A percentile compares a stretch with the other conserved stretches of the same genome.
phyloP scores from a whole-genome alignment of 2,797 vertebrate genomes.

The Cuculus canorus region DNA sequence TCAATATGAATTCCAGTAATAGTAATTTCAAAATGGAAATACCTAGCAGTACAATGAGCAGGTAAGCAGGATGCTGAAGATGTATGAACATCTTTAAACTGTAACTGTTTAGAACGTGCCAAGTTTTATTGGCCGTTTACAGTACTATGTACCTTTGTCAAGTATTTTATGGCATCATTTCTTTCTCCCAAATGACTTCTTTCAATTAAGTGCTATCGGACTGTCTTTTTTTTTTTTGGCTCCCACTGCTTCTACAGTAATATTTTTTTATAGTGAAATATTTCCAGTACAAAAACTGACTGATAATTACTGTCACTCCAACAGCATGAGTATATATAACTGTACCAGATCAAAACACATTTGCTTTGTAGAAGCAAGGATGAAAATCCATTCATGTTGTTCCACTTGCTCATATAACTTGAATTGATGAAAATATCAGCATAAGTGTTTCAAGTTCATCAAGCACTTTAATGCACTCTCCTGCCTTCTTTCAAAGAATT shows the following conservation, averaged over 20 bases:
- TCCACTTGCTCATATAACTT: background rate
- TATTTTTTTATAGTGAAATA: background rate
- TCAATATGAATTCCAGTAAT: background rate
- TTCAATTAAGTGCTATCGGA: background rate
- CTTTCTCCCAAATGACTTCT: background rate
- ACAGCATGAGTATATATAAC: background rate
- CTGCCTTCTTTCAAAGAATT: background rate
- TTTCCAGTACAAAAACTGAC: background rate
- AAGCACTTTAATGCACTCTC: background rate
- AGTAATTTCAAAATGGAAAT: background rate
- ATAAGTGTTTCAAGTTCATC: background rate
- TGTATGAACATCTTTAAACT: background rate
- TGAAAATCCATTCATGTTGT: background rate
- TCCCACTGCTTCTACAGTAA: background rate
- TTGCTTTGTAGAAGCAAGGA: background rate
- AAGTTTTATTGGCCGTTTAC: constrained; percentile 10
- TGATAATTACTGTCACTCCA: background rate
- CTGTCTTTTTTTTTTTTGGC: background rate
- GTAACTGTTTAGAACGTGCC: background rate
- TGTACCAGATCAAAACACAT: background rate
- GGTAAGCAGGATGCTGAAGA: background rate
- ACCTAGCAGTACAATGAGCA: background rate
- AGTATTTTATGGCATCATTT: background rate
- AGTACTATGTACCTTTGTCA: background rate
- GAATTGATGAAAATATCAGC: background rate